Conservation (phyloP, 2,888 invertebrate genomes). For the Yponomeuta plumbellus region DNA sequence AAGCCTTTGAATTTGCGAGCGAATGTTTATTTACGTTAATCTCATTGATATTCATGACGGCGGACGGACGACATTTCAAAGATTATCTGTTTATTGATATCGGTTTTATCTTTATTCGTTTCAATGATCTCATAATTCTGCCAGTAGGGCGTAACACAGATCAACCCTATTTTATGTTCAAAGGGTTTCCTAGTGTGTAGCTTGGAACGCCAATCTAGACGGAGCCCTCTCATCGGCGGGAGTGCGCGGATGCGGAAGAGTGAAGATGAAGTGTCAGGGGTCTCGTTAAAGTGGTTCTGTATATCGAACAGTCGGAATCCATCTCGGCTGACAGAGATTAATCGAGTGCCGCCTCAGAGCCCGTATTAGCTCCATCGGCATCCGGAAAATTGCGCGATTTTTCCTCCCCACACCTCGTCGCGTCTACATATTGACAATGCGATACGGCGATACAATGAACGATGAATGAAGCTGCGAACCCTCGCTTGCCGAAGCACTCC, state of each 20-base stretch:
- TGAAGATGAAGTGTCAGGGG: slow-evolving; percentile 41
- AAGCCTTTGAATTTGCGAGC: no score
- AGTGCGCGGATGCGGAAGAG: slow-evolving; percentile 37
- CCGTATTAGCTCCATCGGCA: slow-evolving; percentile 69
- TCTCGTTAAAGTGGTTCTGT: slow-evolving; percentile 48
- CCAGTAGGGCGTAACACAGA: slow-evolving; percentile 41
- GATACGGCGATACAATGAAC: slow-evolving; percentile 48
- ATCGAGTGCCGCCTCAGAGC: slow-evolving; percentile 58
- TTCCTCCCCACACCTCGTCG: slow-evolving; percentile 54
- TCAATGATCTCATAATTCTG: slow-evolving; percentile 49
- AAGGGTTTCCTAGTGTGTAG: slow-evolving; percentile 41
- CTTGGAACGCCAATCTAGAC: slow-evolving; percentile 31
- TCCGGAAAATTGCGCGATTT: slow-evolving; percentile 70
- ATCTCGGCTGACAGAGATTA: slow-evolving; percentile 69
- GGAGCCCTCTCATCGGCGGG: slow-evolving; percentile 25
- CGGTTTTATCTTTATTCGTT: slow-evolving; percentile 45
- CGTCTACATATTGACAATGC: slow-evolving; percentile 56
- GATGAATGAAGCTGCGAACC: slow-evolving; percentile 25
- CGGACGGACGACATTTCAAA: background rate
- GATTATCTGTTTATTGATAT: slow-evolving; percentile 24
- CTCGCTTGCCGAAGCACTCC: background rate
- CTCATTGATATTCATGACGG: background rate
- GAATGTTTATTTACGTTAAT: background rate
- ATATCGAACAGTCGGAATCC: slow-evolving; percentile 54
- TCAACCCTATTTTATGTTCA: slow-evolving; percentile 39